phyloP scores from a whole-genome alignment of 2,113 vertebrate genomes.

The Misgurnus mizolepis region DNA sequence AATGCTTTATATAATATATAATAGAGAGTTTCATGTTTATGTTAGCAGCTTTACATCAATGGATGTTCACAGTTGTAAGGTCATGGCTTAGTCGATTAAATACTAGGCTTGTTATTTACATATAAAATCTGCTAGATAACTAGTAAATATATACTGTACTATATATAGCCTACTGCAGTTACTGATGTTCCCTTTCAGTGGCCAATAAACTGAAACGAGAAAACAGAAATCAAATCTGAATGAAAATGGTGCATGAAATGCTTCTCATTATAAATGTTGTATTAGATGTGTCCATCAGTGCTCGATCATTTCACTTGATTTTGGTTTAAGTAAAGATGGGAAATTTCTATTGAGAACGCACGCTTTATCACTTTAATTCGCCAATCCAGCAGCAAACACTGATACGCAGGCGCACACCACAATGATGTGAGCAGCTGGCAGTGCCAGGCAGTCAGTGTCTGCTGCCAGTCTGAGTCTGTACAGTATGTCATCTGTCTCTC shows the following conservation, averaged over 20 bases:
- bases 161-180: background rate
- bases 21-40: background rate
- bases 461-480: background rate
- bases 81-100: too few species aligned
- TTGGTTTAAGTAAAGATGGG: too few species aligned
- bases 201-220: slow-evolving; percentile 27
- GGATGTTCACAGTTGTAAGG: background rate
- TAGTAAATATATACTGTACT: background rate
- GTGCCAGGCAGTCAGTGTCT: background rate
- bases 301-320: too few species aligned
- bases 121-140: background rate
- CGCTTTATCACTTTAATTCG: background rate
- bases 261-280: too few species aligned
- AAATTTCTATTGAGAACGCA: too few species aligned
- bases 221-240: background rate
- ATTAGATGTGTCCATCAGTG: too few species aligned
- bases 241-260: background rate
- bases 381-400: background rate
- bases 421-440: background rate
- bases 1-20: background rate
- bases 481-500: background rate
- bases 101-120: background rate
- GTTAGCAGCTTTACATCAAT: background rate
- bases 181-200: background rate
- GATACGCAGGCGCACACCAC: background rate